Evolutionary conservation across 2,113 vertebrate species (phyloP).

Genomic region (Corythaeola cristata): DNA sequence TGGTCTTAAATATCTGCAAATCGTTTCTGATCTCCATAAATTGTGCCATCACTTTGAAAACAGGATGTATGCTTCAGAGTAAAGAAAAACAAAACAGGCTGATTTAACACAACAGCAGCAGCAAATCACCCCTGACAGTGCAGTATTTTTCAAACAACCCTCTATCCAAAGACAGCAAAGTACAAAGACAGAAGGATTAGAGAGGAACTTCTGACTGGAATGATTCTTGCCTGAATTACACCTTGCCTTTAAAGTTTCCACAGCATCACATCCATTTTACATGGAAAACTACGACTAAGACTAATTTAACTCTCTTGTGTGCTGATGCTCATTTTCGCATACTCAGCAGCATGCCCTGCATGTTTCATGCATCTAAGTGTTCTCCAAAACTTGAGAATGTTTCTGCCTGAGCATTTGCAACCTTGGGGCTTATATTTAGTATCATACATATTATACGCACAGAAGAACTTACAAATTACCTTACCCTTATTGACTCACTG

Average conservation of each 20-base stretch:
- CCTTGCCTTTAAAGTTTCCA: background rate
- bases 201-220: background rate
- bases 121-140: background rate
- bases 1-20: background rate
- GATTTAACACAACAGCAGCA: background rate
- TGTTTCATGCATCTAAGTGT: background rate
- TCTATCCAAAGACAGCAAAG: background rate
- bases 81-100: background rate
- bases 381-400: background rate
- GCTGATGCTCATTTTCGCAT: background rate
- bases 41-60: slow-evolving; percentile 4
- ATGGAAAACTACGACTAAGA: background rate
- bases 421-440: background rate
- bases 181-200: background rate
- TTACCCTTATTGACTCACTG: background rate
- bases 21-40: background rate
- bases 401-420: background rate
- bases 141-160: background rate
- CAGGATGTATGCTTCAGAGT: slow-evolving; percentile 7
- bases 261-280: background rate
- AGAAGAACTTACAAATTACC: background rate
- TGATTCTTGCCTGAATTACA: background rate
- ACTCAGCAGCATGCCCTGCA: background rate
- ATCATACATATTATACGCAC: background rate
- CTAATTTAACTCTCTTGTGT: background rate